Evolutionary conservation across 2,113 vertebrate genomes (phyloP).

Genomic region (Verasper variegatus): DNA sequence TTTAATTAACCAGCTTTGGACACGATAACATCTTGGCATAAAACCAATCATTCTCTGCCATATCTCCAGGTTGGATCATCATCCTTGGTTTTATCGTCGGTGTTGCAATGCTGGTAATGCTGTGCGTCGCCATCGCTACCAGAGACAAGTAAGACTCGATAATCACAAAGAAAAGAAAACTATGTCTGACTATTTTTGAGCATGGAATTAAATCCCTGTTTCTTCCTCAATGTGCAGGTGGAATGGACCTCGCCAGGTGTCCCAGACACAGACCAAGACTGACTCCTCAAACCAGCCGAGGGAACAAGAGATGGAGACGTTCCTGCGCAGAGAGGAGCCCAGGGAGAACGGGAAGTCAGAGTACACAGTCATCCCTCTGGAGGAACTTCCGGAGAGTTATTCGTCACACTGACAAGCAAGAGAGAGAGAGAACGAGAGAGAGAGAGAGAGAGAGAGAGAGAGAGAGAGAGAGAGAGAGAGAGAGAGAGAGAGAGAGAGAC

Average conservation of each 20-base stretch:
- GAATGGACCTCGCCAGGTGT: slow-evolving; percentile 40
- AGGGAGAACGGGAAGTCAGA: slow-evolving; percentile 58
- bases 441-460: slow-evolving; percentile 5
- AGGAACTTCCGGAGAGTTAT: slow-evolving; percentile 49
- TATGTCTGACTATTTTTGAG: neutral
- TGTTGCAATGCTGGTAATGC: slow-evolving; percentile 52
- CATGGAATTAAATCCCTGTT: neutral
- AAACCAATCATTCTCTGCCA: neutral
- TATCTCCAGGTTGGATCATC: slow-evolving; percentile 72
- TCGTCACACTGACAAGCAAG: slow-evolving; percentile 40
- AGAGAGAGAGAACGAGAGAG: neutral
- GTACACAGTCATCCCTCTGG: slow-evolving; percentile 72
- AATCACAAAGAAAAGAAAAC: neutral
- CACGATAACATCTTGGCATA: neutral
- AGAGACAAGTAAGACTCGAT: slow-evolving; percentile 70
- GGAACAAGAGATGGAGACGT: slow-evolving; percentile 64
- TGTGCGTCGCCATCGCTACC: slow-evolving; percentile 71
- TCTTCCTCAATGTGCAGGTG: slow-evolving; percentile 48
- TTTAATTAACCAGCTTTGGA: neutral
- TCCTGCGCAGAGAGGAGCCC: slow-evolving; percentile 52
- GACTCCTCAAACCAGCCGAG: slow-evolving; percentile 53
- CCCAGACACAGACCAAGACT: neutral
- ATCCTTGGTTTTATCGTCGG: slow-evolving; percentile 69
- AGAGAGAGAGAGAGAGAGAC: slow-evolving; percentile 8
- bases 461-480: slow-evolving; percentile 3